These are phyloP conservation scores for Yponomeuta malinellus DNA, from an alignment of 2,888 invertebrate species.

Conservation along the genomic window DNA sequence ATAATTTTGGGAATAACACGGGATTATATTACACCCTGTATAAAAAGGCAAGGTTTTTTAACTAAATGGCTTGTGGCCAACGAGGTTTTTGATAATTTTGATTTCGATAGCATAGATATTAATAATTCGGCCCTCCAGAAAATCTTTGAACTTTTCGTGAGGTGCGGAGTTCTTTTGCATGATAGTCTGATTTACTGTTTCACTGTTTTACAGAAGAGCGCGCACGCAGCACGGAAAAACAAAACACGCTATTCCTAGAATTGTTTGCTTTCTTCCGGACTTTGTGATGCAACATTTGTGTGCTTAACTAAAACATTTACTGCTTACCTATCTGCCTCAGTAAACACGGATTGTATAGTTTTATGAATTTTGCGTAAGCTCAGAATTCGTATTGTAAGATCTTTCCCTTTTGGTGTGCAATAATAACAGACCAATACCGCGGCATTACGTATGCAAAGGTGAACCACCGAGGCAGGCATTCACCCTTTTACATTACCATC, in stretches of 20 bases:
- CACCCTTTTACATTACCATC: neutral
- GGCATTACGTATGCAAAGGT: slow-evolving; percentile 1
- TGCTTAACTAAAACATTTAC: neutral
- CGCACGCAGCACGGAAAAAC: neutral
- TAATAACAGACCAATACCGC: neutral
- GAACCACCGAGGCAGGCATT: neutral
- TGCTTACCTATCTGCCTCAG: neutral
- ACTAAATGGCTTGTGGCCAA: too few relatives aligned
- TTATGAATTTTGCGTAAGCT: slow-evolving; percentile 3
- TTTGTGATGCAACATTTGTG: neutral
- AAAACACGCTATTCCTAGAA: neutral
- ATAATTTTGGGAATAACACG: too few relatives aligned
- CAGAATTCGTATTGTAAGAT: neutral
- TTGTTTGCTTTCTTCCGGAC: neutral
- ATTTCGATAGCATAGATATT: too few relatives aligned
- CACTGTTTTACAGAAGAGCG: neutral
- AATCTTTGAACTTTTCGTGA: too few relatives aligned
- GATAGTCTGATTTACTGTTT: neutral
- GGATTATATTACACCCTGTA: too few relatives aligned
- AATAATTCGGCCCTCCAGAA: too few relatives aligned
- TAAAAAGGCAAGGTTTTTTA: too few relatives aligned
- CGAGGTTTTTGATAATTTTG: too few relatives aligned
- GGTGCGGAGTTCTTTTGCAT: neutral
- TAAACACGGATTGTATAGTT: neutral
- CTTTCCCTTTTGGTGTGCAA: neutral